Conservation (phyloP, 1,140 invertebrate genomes). For the Augochlora pura region DNA sequence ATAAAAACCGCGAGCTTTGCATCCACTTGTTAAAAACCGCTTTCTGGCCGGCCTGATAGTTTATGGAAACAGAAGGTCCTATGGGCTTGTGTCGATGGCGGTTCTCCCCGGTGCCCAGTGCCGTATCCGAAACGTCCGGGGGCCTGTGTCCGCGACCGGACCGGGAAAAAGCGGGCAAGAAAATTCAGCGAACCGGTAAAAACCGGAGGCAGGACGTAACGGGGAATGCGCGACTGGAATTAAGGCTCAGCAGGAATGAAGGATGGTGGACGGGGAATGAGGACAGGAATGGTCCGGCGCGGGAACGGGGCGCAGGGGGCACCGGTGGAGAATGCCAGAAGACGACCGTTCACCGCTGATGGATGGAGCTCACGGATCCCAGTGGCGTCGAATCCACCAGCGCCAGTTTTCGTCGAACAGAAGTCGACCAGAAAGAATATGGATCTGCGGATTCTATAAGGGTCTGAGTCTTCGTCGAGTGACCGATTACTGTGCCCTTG, state of each 20-base stretch:
- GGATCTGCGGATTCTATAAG: too few species aligned
- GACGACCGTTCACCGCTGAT: conserved; percentile 69
- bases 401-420: background rate
- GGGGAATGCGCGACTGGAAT: conserved; percentile 63
- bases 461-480: too few species aligned
- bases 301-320: conserved; percentile 40
- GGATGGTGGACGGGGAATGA: conserved; percentile 62
- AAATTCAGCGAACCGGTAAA: conserved; percentile 30
- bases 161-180: conserved; percentile 37
- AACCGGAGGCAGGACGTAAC: conserved; percentile 47
- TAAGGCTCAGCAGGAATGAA: conserved; percentile 65
- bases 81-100: background rate
- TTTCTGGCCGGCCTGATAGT: too few species aligned
- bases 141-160: background rate
- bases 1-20: too few species aligned
- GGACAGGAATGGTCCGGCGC: conserved; percentile 63
- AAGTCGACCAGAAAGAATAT: too few species aligned
- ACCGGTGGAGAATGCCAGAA: conserved; percentile 67
- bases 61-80: too few species aligned
- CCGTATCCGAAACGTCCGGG: background rate
- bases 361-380: conserved; percentile 63
- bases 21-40: too few species aligned
- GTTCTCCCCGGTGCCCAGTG: background rate
- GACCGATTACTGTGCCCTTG: too few species aligned
- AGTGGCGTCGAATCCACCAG: conserved; percentile 60